Percentiles rank a stretch among this genome's conserved stretches.
These are phyloP conservation scores for Rhamnusium bicolor DNA, from an alignment of 2,888 invertebrate species.

Conservation along the genomic window DNA sequence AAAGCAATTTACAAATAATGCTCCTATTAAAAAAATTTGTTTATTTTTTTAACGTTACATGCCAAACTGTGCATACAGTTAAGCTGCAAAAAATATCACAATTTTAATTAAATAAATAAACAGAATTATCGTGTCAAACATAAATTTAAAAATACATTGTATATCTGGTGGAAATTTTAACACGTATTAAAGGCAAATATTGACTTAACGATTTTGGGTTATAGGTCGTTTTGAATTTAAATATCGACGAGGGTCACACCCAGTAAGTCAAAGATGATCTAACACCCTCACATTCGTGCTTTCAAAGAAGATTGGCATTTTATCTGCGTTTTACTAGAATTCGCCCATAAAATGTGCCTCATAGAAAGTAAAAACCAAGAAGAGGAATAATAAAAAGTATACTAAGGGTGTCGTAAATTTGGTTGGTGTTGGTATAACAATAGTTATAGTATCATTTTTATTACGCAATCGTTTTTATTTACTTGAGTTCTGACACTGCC, in stretches of 20 bases:
- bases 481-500: constrained; percentile 15
- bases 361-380: constrained; percentile 62
- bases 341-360: constrained; percentile 44
- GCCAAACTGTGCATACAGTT: not conserved
- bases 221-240: constrained; percentile 8
- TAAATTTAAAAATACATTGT: not conserved
- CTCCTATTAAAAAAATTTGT: not conserved
- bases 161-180: not conserved
- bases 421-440: constrained; percentile 61
- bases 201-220: constrained; percentile 1
- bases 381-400: constrained; percentile 65
- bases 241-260: constrained; percentile 5
- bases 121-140: not conserved
- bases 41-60: not conserved
- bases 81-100: not conserved
- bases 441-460: constrained; percentile 51
- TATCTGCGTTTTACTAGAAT: constrained; percentile 47
- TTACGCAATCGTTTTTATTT: constrained; percentile 31
- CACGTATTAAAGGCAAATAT: constrained; percentile 7
- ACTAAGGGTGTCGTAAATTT: constrained; percentile 66
- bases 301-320: constrained; percentile 39
- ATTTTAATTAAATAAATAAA: not conserved
- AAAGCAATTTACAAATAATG: not conserved
- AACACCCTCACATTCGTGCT: constrained; percentile 25
- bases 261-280: constrained; percentile 19